Base-by-base conservation (phyloP, 2,113 vertebrate genomes). In the Cygnus atratus region DNA sequence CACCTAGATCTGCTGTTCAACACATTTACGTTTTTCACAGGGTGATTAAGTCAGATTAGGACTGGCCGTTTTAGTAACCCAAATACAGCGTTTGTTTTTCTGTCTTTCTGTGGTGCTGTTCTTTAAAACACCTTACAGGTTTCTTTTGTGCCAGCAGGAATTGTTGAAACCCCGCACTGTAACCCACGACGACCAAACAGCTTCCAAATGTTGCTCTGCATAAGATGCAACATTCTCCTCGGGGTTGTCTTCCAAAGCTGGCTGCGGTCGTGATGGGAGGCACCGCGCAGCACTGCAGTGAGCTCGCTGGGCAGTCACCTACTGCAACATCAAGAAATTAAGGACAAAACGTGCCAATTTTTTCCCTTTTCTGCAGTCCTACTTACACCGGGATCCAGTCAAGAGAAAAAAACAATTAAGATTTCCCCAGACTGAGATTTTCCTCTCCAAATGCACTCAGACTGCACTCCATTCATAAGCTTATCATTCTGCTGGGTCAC, bases 21-120 rank as follows among this genome's bases (percentile, higher is more conserved):
- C 17, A 6, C 0, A 0, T n/a, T 76, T 52, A 1, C n/a, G 1
- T 33, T 39, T 75, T 78, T 16, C 68, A 77, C 11, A 50, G 75
- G 78, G 39, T 2, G 4, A 63, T 3, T 7, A 61, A 58, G 59
- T 48, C 54, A 31, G 58, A 25, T 33, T 21, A n/a, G 29, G 22
- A 44, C 21, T 7, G 24, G 48, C 16, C 24, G 46, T 26, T 73
- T 76, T 9, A 87, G 48, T 70, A 72, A 66, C 6, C 14, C 29
- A 88, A 81, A 81, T 5, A 10, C 26, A 54, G 48, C 10, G 10
- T 8, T 28, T 46, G 29, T 29, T 18, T 3, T 55, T 18, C n/a
- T 3, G 7, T 29, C 73, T 26, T 10, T 35, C 21, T 48, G 46
- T 21, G 20, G 46, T 22, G 46, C 46, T n/a, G 22, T 25, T 33